Conservation (phyloP, 2,797 vertebrate genomes). For the Momotus momota region DNA sequence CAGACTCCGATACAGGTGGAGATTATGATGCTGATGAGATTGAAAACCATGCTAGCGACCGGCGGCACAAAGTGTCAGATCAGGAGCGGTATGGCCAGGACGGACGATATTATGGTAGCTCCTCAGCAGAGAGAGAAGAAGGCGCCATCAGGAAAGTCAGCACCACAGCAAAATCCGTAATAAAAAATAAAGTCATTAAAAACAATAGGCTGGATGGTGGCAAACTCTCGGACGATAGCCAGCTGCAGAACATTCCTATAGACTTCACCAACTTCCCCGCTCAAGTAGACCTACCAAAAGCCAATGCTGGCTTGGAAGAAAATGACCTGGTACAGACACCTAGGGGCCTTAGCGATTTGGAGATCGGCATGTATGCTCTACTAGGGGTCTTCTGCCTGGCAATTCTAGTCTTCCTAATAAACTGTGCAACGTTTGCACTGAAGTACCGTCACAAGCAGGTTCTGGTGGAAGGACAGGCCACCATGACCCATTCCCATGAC, state of each 20-base stretch:
- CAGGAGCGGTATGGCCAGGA: conserved; percentile 83
- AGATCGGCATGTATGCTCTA: conserved; percentile 97
- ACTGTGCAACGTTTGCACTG: conserved; percentile 94
- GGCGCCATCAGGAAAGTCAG: conserved; percentile 77
- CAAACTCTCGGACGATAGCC: conserved; percentile 81
- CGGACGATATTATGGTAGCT: conserved; percentile 81
- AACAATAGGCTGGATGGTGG: conserved; percentile 76
- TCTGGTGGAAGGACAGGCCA: conserved; percentile 88
- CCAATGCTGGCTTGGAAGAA: conserved; percentile 80
- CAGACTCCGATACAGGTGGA: conserved; percentile 53
- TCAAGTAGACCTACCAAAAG: conserved; percentile 87
- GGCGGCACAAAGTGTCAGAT: conserved; percentile 80
- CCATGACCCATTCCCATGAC: conserved; percentile 92
- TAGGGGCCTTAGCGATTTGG: conserved; percentile 90
- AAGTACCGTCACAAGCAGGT: conserved; percentile 94
- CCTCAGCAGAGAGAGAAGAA: conserved; percentile 86
- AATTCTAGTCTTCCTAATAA: conserved; percentile 96
- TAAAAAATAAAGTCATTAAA: conserved; percentile 72
- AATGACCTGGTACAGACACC: conserved; percentile 82
- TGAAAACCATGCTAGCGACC: conserved; percentile 85
- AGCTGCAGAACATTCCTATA: conserved; percentile 84
- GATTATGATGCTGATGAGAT: conserved; percentile 84
- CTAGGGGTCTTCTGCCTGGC: conserved; percentile 97
- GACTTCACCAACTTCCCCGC: conserved; percentile 93
- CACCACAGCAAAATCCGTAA: conserved; percentile 84